phyloP scores from a whole-genome alignment of 2,113 vertebrate genomes.

The Emberiza fucata region DNA sequence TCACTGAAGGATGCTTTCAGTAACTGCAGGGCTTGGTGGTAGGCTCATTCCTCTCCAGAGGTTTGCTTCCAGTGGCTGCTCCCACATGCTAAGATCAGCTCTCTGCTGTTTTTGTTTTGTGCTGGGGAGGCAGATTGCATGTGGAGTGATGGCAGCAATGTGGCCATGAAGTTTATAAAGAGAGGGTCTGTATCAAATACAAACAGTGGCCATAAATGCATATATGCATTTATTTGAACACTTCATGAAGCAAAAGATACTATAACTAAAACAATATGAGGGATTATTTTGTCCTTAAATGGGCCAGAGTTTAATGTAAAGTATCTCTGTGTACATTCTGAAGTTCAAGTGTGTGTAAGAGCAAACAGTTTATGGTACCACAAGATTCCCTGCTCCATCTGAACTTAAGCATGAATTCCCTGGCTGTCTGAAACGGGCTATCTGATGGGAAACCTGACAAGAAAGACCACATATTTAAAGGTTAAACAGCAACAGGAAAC shows the following conservation, averaged over 20 bases:
- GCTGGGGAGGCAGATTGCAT: neutral
- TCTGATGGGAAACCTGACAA: neutral
- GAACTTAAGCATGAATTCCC: neutral
- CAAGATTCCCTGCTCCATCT: neutral
- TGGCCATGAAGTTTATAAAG: neutral
- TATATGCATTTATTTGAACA: neutral
- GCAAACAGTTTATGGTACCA: neutral
- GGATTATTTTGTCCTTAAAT: neutral
- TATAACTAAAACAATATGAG: neutral
- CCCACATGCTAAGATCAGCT: neutral
- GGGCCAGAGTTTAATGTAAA: neutral
- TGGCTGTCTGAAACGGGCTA: neutral
- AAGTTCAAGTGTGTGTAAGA: neutral
- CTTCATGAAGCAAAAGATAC: neutral
- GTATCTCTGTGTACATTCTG: neutral
- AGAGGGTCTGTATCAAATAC: neutral
- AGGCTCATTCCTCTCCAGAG: neutral
- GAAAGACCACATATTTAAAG: neutral
- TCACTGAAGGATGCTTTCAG: neutral
- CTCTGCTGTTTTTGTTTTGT: neutral
- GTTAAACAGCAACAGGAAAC: neutral
- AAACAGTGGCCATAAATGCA: neutral
- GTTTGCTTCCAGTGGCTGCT: neutral
- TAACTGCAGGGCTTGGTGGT: neutral
- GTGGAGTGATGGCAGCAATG: fast-evolving